Evolutionary conservation across 2,888 invertebrate genomes (phyloP), one percentile per base, ranked within the genome.

Genomic region (Blastobasis adustella): DNA sequence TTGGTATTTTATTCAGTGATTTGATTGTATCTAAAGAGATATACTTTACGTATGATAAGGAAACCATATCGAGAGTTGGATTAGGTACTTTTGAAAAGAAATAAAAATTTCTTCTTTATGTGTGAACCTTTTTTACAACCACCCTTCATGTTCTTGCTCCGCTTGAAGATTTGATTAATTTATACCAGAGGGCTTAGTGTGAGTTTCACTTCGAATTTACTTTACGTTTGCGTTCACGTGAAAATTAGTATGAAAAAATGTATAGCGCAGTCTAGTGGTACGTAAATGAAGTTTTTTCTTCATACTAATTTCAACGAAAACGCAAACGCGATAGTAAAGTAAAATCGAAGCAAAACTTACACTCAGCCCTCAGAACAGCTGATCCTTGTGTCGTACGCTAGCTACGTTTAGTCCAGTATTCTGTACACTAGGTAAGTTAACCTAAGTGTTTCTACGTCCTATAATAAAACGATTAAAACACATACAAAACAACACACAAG

Each of bases 41-140:
- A 40, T 9, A 8, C 7, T 40, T n/a, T 42, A 42, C n/a, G 42
- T 42, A 9, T 42, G 71, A 58, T 78, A 79, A 79, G 76, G 73
- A 74, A 82, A 79, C 77, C 86, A 87, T 87, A 87, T 87, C 86
- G 86, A 80, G 79, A 71, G 75, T 81, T 80, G 71, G 74, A 68
- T 79, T 85, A 86, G 80, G 76, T 80, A 78, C 79, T 76, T 83
- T 78, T 74, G 71, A 74, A 81, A 76, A 76, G 78, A 79, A 87
- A 84, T 82, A 85, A 85, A 86, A 60, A 76, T 79, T 81, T 82
- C 84, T 81, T 82, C 76, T 67, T 73, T 50, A 46, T 23, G 2
- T 23, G 23, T 23, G 3, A 23, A 23, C 23, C 23, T 23, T 23
- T 23, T 23, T 23, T 23, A 23, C 23, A 71, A 66, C 58, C 51